Base-by-base conservation (phyloP, 1,140 invertebrate species). In the Hyles euphorbiae region DNA sequence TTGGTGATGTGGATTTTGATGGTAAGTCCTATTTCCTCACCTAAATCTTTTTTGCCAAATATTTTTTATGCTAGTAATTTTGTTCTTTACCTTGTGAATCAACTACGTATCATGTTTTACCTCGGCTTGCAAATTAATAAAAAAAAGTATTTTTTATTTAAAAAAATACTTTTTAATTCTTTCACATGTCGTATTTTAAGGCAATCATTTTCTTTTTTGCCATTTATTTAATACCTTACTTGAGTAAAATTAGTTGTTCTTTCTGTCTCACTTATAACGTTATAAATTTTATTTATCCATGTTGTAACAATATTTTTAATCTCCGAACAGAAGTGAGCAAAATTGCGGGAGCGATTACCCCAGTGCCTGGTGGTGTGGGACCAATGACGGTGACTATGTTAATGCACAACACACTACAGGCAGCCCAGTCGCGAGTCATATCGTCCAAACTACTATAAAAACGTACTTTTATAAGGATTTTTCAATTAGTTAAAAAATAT, bases 361-460 rank as follows among this genome's bases (percentile, higher is more conserved):
- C 96, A 6, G 96, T 97, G 2, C 96, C 96, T 5, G 96, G 96
- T 9, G 96, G 96, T 9, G 96, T 97, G 32, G 96, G 96, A 0
- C 96, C 96, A 1, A 95, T 97, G 94, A 97, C 96, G 4, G 95
- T 97, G 0, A 93, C 95, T 1, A 97, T 97, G 95, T 83, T 97
- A 6, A 96, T 97, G 94, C 92, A 91, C 58, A 97, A 97, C 74
- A 97, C 96, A 0, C 89, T 96, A 22, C 87, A 91, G 66, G 94
- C 95, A 1, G 94, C 95, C 3, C 73, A 80, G 48, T 67, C 60
- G n/a, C 61, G 33, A 56, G 10, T 1, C 12, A 5, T 5, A 2
- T 11, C n/a, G 46, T 48, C 4, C 36, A 40, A 40, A 40, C 36
- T 40, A 40, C 36, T 5, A 40, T 40, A 40, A 8, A 40, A 22